Conservation (phyloP, 2,797 vertebrate genomes). For the Chrosomus eos region DNA sequence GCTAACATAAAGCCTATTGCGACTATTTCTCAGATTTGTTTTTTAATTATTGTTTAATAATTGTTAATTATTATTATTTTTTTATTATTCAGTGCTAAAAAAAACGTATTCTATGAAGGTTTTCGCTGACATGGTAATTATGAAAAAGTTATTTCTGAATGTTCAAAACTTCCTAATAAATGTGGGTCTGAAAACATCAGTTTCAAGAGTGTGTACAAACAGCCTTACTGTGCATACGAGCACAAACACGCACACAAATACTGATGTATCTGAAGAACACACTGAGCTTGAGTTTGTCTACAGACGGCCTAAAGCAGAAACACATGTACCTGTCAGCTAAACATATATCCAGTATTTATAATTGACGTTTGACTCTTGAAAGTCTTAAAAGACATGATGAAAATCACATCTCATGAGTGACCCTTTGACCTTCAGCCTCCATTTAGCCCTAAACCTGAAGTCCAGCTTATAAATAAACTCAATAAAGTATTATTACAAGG, state of each 20-base stretch:
- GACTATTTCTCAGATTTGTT: too few species aligned
- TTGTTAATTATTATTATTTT: too few species aligned
- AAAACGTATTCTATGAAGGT: too few species aligned
- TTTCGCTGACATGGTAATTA: too few species aligned
- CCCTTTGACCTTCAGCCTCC: conserved; percentile 23
- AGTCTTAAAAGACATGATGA: background rate
- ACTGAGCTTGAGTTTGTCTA: background rate
- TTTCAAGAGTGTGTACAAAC: background rate
- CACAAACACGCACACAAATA: too few species aligned
- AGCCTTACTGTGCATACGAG: too few species aligned
- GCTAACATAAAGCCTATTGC: too few species aligned
- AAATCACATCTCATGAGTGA: conserved; percentile 24
- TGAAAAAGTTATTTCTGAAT: too few species aligned
- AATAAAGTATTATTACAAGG: conserved; percentile 9
- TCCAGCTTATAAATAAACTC: conserved; percentile 43
- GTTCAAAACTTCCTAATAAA: background rate
- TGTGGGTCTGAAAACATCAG: background rate
- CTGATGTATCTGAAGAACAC: background rate
- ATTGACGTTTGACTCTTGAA: background rate
- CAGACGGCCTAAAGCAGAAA: background rate
- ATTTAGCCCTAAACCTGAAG: conserved; percentile 43
- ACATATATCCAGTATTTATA: too few species aligned
- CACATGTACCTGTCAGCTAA: background rate
- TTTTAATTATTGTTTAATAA: too few species aligned
- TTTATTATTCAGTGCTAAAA: too few species aligned